phyloP scores from a whole-genome alignment of 92 coral and sea anemone species.

The Porites lobata region DNA sequence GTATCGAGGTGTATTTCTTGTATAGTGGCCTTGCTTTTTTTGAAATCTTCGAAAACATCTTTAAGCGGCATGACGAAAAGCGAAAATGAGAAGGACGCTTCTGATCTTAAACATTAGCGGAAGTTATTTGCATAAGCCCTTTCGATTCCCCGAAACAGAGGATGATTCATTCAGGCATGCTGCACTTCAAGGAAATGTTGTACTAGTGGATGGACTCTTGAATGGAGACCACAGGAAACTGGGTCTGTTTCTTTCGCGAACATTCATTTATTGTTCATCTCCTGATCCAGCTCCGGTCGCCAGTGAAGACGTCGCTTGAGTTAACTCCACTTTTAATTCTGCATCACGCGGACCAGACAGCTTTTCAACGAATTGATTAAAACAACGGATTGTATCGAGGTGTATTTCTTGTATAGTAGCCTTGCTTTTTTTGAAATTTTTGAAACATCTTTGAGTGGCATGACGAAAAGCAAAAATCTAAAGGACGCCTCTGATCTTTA shows the following conservation, averaged over 20 bases:
- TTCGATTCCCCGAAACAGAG: background rate
- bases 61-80: conserved; percentile 50
- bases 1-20: conserved; percentile 63
- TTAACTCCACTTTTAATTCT: conserved; percentile 4
- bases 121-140: background rate
- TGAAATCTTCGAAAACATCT: conserved; percentile 65
- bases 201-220: background rate
- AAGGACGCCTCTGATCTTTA: background rate
- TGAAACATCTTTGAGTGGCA: conserved; percentile 65
- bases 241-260: no score
- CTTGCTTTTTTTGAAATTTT: conserved; percentile 62
- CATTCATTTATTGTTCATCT: no score
- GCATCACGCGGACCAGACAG: conserved; percentile 30
- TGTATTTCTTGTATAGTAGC: conserved; percentile 54
- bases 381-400: conserved; percentile 64
- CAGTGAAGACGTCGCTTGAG: conserved; percentile 5
- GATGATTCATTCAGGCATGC: background rate
- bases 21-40: conserved; percentile 50
- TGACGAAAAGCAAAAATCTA: background rate
- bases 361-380: conserved; percentile 34
- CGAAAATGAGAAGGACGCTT: no score
- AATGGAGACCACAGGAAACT: no score
- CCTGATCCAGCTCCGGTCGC: background rate
- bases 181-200: background rate
- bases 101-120: background rate